Evolutionary conservation across 2,888 invertebrate species (phyloP), one percentile per base, ranked within the genome.

Genomic region (Caenorhabditis angaria): DNA sequence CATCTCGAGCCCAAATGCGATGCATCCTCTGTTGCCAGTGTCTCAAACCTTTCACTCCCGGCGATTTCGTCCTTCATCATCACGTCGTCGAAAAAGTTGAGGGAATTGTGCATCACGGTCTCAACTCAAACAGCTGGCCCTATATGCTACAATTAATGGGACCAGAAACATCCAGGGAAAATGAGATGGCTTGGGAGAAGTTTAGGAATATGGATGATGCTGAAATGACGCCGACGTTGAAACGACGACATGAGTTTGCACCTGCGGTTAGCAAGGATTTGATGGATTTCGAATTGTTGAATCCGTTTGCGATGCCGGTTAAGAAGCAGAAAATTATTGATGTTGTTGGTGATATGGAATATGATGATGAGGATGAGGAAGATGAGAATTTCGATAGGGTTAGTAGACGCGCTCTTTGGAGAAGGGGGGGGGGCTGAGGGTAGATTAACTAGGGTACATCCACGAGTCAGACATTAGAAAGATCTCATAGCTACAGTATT

Each of bases 1-100:
- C 35, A 25, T 41, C 58, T 25, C 35, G 58, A n/a, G 4, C 4
- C 8, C 12, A 14, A 41, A 35, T 47, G 47, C 22, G 58, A 58
- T 41, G 47, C 22, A 58, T 58, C 20, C 6, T 28, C 25, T 58
- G 58, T 28, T n/a, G 18, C 14, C 47, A 41, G 6, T 58, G 58
- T 58, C 22, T 25, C 8, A 25, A 24, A 1, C 18, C 3, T n/a
- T 58, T 58, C 25, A 41, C 47, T 3, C 58, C 58, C 1, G 3
- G 4, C n/a, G 58, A 58, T 47, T 58, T 58, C n/a, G 24, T 24
- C 2, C 41, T 58, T 18, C 58, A 58, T 14, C 58, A 58, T 47
- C 58, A 58, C 22, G 2, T 20, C 47, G 12, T 10, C 5, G 10
- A 18, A n/a, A 14, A 25, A 20, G 18, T 22, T 24, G 47, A 47